phyloP scores from a whole-genome alignment of 2,797 vertebrate genomes.

The Sandelia bainsii region DNA sequence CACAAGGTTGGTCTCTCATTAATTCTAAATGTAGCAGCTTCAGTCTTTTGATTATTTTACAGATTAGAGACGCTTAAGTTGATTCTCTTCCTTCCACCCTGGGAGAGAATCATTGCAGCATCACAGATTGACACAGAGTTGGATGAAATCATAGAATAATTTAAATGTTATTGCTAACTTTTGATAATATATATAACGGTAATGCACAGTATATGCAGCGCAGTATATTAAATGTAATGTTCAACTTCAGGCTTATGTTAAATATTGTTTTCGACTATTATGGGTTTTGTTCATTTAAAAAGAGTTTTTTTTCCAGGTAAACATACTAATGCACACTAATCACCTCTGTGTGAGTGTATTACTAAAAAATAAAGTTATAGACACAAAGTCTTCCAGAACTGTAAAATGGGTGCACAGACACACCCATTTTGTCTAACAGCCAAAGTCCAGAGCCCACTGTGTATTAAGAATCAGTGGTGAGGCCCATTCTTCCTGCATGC shows the following conservation, averaged over 20 bases:
- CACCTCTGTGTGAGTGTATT: neutral
- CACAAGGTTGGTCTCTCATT: constrained; percentile 62
- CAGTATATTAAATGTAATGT: too few relatives aligned
- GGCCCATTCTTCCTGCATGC: constrained; percentile 60
- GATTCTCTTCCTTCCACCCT: constrained; percentile 39
- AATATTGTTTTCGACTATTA: too few relatives aligned
- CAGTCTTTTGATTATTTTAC: constrained; percentile 51
- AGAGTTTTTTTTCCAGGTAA: constrained; percentile 2
- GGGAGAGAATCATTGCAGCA: constrained; percentile 20
- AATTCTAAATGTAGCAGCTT: constrained; percentile 53
- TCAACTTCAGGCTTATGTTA: too few relatives aligned
- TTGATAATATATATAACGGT: neutral
- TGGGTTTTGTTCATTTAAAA: neutral
- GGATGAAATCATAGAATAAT: constrained; percentile 13
- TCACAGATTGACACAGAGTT: constrained; percentile 17
- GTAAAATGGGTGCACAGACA: constrained; percentile 28
- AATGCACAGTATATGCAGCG: neutral
- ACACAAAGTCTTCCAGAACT: constrained; percentile 21
- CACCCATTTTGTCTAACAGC: constrained; percentile 41
- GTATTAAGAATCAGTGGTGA: constrained; percentile 48
- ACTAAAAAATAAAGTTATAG: constrained; percentile 8
- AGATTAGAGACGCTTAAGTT: constrained; percentile 57
- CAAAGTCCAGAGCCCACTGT: constrained; percentile 51
- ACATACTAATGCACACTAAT: neutral
- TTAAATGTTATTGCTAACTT: neutral